Percentiles rank a stretch among this genome's conserved stretches.
phyloP scores from a whole-genome alignment of 1,140 invertebrate species.

The Drosophila obscura region DNA sequence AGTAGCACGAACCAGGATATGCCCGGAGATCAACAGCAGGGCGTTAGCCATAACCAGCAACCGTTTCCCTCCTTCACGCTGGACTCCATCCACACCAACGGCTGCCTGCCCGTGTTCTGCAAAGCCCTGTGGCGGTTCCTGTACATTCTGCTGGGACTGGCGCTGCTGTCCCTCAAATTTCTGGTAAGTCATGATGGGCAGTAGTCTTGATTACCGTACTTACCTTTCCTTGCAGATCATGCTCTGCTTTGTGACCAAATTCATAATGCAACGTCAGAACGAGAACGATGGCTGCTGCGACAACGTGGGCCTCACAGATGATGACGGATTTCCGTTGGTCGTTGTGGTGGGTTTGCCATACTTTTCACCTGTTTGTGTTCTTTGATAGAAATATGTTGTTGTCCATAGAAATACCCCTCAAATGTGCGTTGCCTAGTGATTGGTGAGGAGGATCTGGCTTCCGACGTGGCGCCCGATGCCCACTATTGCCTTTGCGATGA shows the following conservation, averaged over 20 bases:
- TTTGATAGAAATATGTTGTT: neutral
- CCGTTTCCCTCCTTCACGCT: constrained; percentile 48
- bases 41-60: neutral
- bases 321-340: constrained; percentile 65
- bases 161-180: constrained; percentile 58
- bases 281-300: constrained; percentile 44
- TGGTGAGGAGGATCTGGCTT: constrained; percentile 62
- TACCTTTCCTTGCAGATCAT: constrained; percentile 39
- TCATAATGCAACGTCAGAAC: constrained; percentile 58
- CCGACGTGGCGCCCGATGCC: constrained; percentile 52
- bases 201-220: neutral
- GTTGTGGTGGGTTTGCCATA: constrained; percentile 47
- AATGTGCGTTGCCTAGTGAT: constrained; percentile 61
- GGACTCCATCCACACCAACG: constrained; percentile 58
- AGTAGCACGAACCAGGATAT: constrained; percentile 34
- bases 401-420: constrained; percentile 50
- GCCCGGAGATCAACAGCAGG: constrained; percentile 6
- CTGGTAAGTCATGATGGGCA: constrained; percentile 42
- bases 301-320: constrained; percentile 57
- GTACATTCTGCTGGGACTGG: constrained; percentile 54
- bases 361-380: neutral
- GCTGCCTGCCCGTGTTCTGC: constrained; percentile 57
- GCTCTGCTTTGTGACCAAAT: constrained; percentile 69
- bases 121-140: constrained; percentile 44
- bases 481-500: constrained; percentile 60